Base-by-base conservation (phyloP, 2,888 invertebrate genomes). In the Cataglyphis albicans region DNA sequence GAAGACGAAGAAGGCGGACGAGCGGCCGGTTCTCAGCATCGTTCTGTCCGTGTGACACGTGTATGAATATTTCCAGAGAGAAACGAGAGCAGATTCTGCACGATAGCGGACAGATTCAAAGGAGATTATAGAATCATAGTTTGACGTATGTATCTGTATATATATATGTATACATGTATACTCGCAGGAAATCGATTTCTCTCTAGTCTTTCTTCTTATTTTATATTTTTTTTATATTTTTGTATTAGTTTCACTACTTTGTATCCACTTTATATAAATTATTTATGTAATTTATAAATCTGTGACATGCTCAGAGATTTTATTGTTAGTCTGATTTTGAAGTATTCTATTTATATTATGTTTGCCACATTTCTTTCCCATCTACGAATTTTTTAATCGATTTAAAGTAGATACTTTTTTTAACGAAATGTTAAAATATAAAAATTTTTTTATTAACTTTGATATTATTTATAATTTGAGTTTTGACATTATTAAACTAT, bases 31-130 rank as follows among this genome's bases (percentile, higher is more conserved):
- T 87, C 83, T 83, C 80, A 84, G 44, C 73, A 15, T 48, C 32
- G 41, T 67, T 44, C 65, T 38, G 72, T 57, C 29, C 48, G 38
- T 1, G 41, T 48, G 63, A 64, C 76, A 44, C 83, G 61, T 73
- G 76, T 74, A 84, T 84, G 87, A 87, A 87, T 87, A 87, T 85
- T 85, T 87, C 82, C 68, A 64, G 73, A 29, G 63, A 64, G 52
- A 81, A 68, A 81, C 38, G 64, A 52, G 59, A 72, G 35, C 70
- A 76, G 61, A 83, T 57, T 25, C 64, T 57, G 73, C 29, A 25
- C 70, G 67, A 52, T 74, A 81, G 32, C 55, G 32, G 52, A 44
- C 41, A 55, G n/a, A 52, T 55, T 64, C 72, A 25, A 52, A 70
- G 38, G 57, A 74, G 55, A 74, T 78, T 44, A 76, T 52, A 57